Percentiles rank a stretch among this genome's conserved stretches.
These are phyloP conservation scores for Sacculina carcini DNA, from an alignment of 2,888 invertebrate species.

Conservation along the genomic window DNA sequence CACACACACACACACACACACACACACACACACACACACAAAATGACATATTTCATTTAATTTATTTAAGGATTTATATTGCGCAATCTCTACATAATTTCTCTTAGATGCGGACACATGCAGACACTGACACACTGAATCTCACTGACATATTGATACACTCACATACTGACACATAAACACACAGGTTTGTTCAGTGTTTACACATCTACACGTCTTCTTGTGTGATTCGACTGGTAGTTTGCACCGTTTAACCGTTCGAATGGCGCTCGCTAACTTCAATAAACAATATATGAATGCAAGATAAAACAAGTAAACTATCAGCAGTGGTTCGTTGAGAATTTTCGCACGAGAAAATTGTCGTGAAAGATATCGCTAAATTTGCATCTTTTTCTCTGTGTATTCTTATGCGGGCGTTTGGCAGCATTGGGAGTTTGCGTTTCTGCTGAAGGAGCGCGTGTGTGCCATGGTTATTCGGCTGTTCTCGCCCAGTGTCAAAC, in stretches of 20 bases:
- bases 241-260: no score
- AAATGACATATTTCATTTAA: background rate
- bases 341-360: no score
- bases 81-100: background rate
- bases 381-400: background rate
- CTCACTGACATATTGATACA: background rate
- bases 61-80: background rate
- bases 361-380: no score
- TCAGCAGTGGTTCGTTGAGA: no score
- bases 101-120: background rate
- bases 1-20: background rate
- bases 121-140: background rate
- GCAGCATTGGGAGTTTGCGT: constrained; percentile 77
- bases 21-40: background rate
- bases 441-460: constrained; percentile 79
- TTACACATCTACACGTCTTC: no score
- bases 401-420: background rate
- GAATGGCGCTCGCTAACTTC: no score
- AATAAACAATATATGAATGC: no score
- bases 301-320: no score
- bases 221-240: no score
- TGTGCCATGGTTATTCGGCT: constrained; percentile 94
- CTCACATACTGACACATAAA: background rate
- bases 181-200: no score
- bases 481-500: constrained; percentile 96